Conservation (phyloP, 2,888 invertebrate species). For the Pristionchus fissidentatus region DNA sequence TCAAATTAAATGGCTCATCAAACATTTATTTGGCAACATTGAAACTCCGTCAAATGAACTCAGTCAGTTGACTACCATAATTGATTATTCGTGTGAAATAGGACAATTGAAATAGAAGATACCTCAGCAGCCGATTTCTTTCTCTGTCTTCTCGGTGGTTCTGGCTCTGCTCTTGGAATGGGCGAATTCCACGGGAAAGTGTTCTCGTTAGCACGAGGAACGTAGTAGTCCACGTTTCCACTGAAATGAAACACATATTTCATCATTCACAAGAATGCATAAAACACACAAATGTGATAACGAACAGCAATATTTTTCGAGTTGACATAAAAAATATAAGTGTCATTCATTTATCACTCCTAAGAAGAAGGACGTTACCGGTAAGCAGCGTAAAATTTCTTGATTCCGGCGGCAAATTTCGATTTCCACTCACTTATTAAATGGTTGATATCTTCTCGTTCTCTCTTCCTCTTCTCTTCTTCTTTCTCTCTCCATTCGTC, state of each 20-base stretch:
- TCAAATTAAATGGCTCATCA: too few relatives aligned
- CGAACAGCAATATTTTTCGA: too few relatives aligned
- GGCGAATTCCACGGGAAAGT: not conserved
- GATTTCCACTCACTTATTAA: not conserved
- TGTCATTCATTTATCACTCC: too few relatives aligned
- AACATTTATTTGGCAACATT: too few relatives aligned
- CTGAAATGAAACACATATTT: not conserved
- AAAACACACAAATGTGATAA: too few relatives aligned
- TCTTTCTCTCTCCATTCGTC: constrained; percentile 15
- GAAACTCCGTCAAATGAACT: too few relatives aligned
- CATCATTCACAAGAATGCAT: too few relatives aligned
- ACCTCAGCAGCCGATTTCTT: constrained; percentile 17
- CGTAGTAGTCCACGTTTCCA: not conserved
- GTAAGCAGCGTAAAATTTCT: too few relatives aligned
- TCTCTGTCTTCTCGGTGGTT: not conserved
- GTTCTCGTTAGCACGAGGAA: not conserved
- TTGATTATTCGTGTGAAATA: too few relatives aligned
- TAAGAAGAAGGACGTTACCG: not conserved
- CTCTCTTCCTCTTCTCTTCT: constrained; percentile 38
- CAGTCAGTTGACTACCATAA: too few relatives aligned
- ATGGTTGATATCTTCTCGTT: constrained; percentile 24
- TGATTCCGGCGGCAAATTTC: not conserved
- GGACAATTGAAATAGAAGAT: too few relatives aligned
- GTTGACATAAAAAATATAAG: too few relatives aligned
- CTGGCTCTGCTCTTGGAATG: not conserved